Conservation (phyloP, 2,113 vertebrate species). For the Heterochromis multidens region DNA sequence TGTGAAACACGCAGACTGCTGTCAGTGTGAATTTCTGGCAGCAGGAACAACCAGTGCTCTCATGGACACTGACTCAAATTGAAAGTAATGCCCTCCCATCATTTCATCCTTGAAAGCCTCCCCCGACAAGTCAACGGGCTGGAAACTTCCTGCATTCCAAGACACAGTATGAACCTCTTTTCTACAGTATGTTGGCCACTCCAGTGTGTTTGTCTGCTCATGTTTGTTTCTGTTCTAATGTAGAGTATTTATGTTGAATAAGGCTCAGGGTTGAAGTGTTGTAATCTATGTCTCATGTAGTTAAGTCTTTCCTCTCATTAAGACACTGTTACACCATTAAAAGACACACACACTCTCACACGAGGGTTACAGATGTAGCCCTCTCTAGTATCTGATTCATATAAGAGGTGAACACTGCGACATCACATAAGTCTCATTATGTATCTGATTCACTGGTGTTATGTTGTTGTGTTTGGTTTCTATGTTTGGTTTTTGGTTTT, state of each 20-base stretch:
- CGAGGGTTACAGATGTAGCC: background rate
- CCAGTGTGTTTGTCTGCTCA: slow-evolving; percentile 29
- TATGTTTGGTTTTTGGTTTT: slow-evolving; percentile 43
- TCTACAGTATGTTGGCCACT: slow-evolving; percentile 50
- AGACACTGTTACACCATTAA: slow-evolving; percentile 40
- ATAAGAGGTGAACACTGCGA: slow-evolving; percentile 9
- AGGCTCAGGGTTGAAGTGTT: slow-evolving; percentile 76
- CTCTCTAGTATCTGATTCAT: background rate
- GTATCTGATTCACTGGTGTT: slow-evolving; percentile 47
- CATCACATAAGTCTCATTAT: slow-evolving; percentile 4
- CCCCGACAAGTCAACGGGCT: slow-evolving; percentile 20
- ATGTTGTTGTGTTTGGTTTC: slow-evolving; percentile 29
- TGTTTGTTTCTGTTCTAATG: slow-evolving; percentile 37
- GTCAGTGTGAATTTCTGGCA: background rate
- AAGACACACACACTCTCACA: background rate
- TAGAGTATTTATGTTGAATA: slow-evolving; percentile 63
- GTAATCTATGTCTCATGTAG: slow-evolving; percentile 49
- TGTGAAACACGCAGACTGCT: background rate
- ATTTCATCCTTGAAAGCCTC: slow-evolving; percentile 15
- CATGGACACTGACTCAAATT: background rate
- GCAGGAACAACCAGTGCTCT: background rate
- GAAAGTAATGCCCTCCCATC: slow-evolving; percentile 13
- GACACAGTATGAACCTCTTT: slow-evolving; percentile 53
- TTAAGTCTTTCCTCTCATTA: slow-evolving; percentile 37
- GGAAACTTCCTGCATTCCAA: slow-evolving; percentile 66